These are phyloP conservation scores for Acleris laterana DNA, from an alignment of 2,888 invertebrate genomes.

Conservation along the genomic window DNA sequence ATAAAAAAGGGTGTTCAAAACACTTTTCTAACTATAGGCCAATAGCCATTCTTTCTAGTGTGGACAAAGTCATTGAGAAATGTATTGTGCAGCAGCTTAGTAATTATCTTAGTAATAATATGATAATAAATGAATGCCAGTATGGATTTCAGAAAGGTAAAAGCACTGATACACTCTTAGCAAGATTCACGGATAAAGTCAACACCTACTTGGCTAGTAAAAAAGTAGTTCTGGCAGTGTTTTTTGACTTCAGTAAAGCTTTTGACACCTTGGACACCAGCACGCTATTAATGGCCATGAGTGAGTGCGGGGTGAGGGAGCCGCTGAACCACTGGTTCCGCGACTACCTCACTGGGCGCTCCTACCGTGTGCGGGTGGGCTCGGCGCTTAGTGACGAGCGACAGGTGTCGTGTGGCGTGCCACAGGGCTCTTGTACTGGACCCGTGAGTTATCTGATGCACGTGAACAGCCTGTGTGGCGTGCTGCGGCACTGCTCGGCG, in stretches of 20 bases:
- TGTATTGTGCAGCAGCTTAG: background rate
- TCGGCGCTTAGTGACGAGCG: background rate
- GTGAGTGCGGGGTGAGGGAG: conserved; percentile 5
- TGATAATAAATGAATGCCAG: background rate
- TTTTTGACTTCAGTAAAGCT: too few species aligned
- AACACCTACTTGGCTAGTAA: background rate
- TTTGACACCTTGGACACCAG: background rate
- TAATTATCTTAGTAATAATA: background rate
- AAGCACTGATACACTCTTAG: background rate
- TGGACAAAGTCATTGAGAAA: background rate
- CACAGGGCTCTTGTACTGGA: conserved; percentile 24
- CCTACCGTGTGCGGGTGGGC: background rate
- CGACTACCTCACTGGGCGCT: background rate
- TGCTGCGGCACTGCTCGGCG: background rate
- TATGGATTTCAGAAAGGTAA: background rate
- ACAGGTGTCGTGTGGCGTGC: conserved; percentile 14
- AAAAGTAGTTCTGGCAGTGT: too few species aligned
- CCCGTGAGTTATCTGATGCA: conserved; percentile 23
- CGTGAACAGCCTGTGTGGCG: too few species aligned
- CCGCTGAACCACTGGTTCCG: background rate
- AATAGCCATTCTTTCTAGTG: background rate
- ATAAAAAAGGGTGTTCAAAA: background rate
- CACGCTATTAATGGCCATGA: background rate
- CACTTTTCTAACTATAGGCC: background rate
- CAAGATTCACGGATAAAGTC: background rate